phyloP scores from a whole-genome alignment of 2,888 invertebrate species.

The Oxytorus armatus region DNA sequence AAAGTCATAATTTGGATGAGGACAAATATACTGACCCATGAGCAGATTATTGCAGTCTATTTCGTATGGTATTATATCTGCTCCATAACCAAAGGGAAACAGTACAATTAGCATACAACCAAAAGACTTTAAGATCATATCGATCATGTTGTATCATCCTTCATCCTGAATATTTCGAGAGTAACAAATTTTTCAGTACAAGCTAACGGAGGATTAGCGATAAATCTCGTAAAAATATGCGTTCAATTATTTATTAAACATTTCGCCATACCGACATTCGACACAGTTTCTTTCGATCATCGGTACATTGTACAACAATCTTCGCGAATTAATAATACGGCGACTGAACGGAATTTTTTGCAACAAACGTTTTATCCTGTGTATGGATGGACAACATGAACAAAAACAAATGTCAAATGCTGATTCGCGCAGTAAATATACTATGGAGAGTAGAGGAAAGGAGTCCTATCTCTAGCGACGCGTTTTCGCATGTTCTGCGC shows the following conservation, averaged over 20 bases:
- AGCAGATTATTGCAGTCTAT: conserved; percentile 90
- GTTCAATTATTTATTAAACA: background rate
- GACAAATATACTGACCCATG: conserved; percentile 93
- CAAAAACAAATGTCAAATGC: too few species aligned
- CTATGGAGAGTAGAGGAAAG: too few species aligned
- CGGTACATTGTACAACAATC: too few species aligned
- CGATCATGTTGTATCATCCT: conserved; percentile 44
- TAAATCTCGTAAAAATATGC: conserved; percentile 10
- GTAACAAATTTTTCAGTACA: conserved; percentile 1
- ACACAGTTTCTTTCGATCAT: too few species aligned
- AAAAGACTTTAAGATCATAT: conserved; percentile 48
- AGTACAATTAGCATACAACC: conserved; percentile 68
- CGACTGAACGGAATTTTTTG: too few species aligned
- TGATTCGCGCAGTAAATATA: too few species aligned
- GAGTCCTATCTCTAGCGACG: too few species aligned
- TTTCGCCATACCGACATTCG: background rate
- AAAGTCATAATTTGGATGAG: conserved; percentile 89
- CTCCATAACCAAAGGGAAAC: conserved; percentile 72
- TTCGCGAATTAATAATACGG: too few species aligned
- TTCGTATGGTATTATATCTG: conserved; percentile 74
- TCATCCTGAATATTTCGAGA: conserved; percentile 25
- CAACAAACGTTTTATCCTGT: too few species aligned
- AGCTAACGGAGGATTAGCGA: background rate
- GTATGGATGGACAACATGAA: too few species aligned
- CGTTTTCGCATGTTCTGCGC: too few species aligned